Evolutionary conservation across 1,140 invertebrate species (phyloP).

Genomic region (Aradophagus sp.): DNA sequence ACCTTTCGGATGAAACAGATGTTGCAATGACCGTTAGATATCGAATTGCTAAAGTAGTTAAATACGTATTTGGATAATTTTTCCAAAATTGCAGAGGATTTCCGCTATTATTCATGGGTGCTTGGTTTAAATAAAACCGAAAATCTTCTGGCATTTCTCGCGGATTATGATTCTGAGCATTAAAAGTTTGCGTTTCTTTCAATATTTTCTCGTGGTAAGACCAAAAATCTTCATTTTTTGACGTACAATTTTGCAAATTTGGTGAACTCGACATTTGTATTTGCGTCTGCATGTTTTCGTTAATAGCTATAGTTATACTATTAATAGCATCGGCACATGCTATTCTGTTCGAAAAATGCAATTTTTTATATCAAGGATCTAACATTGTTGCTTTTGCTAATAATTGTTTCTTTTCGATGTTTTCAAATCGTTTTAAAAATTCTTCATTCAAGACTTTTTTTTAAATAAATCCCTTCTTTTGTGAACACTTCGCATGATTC

Average conservation of each 20-base stretch:
- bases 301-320: constrained; percentile 8
- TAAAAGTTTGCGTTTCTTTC: not conserved
- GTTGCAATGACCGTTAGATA: constrained; percentile 16
- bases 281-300: not conserved
- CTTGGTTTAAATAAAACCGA: constrained; percentile 19
- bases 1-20: constrained; percentile 22
- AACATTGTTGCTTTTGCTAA: constrained; percentile 48
- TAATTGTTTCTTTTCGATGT: constrained; percentile 36
- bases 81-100: constrained; percentile 10
- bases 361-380: constrained; percentile 54
- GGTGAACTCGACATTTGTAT: not conserved
- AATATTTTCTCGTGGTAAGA: constrained; percentile 18
- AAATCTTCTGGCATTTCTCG: constrained; percentile 20
- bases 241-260: not conserved
- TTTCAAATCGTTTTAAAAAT: constrained; percentile 27
- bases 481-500: not conserved
- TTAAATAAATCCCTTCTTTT: constrained; percentile 2
- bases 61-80: not conserved
- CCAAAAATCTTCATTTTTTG: constrained; percentile 10
- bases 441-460: constrained; percentile 13
- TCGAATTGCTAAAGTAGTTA: constrained; percentile 8
- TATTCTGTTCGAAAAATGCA: constrained; percentile 16
- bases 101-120: not conserved
- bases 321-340: constrained; percentile 33
- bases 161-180: not conserved